Evolutionary conservation across 2,113 vertebrate species (phyloP), one percentile per base, ranked within the genome.

Genomic region (Todiramphus chloris): DNA sequence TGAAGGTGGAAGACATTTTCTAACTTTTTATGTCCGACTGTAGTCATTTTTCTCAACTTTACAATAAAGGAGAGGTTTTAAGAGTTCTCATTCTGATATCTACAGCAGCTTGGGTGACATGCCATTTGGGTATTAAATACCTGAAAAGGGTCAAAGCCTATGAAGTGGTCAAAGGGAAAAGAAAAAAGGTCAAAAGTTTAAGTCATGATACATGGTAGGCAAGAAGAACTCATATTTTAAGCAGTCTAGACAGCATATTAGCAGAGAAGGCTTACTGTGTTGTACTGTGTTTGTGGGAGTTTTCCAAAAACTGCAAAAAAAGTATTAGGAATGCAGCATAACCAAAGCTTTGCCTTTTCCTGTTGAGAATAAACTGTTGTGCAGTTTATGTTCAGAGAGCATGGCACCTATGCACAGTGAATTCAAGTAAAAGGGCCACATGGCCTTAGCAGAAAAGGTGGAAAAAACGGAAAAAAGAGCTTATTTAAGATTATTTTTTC

Each of bases 161-260:
- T 77, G 79, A 92, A 91, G 59, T 93, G 91, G 94, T 93, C 86
- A 93, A 85, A 97, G 90, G 83, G 85, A 90, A 92, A 91, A 96
- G 93, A 89, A 94, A 63, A 64, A 95, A 97, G 96, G 97, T 97
- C 87, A 97, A 97, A 97, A 97, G 97, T 97, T 96, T 93, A 97
- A 96, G 74, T 85, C 77, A 43, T 89, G 88, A 33, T 93, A 84
- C 93, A 73, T 21, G 2, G 83, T 96, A 96, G 85, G 94, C 93
- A 96, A 78, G 78, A 82, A 91, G 59, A 96, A 97, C 95, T 95
- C 86, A 15, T 95, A 96, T 97, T 97, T 97, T 95, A 93, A 96
- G 50, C 56, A 93, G 97, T 98, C 97, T 98, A 97, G 97, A 97
- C 97, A 93, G 94, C 89, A 93, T 94, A 97, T 97, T 97, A 97